Evolutionary conservation across 2,113 vertebrate genomes (phyloP), one percentile per base, ranked within the genome.

Genomic region (Ancistrus triradiatus): DNA sequence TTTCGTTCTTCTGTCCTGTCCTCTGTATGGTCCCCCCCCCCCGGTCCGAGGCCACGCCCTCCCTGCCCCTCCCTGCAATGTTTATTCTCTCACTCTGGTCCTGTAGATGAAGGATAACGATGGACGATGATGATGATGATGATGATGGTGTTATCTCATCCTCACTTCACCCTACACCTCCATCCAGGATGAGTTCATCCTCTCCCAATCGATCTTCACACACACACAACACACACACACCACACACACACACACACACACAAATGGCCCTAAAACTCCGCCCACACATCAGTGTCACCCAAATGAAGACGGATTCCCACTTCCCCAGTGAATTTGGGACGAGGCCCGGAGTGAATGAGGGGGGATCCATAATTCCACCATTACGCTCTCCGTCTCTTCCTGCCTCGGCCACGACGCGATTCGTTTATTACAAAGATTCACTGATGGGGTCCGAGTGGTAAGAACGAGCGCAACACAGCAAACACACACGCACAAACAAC

Each of bases 281-380:
- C 56, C 56, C 27, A 43, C 56, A 59, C 38, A 59, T 59, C 56
- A 59, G n/a, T 22, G 56, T 59, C 56, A 59, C 38, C 25, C 38
- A 71, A 68, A 63, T 60, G 61, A 72, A 68, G 68, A 59, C 50
- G 46, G 63, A 72, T 72, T 61, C 18, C 47, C 69, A 59, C 22
- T 53, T 68, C n/a, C n/a, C n/a, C 52, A 68, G 52, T 65, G 64
- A 49, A 46, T 59, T 59, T 68, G 53, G 49, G 65, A 49, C 59
- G 40, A 60, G 55, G 28, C 63, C 55, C 7, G 40, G 28, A 57
- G 63, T 56, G 64, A 40, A 40, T 33, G 57, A 52, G 43, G 14
- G 57, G 19, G 46, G 69, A 72, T 59, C 69, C 59, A 72, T 72
- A 66, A 66, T 66, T 66, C 48, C 48, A 10, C 62, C 62, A 66